phyloP scores from a whole-genome alignment of 2,888 invertebrate genomes.

The Eilema depressum region DNA sequence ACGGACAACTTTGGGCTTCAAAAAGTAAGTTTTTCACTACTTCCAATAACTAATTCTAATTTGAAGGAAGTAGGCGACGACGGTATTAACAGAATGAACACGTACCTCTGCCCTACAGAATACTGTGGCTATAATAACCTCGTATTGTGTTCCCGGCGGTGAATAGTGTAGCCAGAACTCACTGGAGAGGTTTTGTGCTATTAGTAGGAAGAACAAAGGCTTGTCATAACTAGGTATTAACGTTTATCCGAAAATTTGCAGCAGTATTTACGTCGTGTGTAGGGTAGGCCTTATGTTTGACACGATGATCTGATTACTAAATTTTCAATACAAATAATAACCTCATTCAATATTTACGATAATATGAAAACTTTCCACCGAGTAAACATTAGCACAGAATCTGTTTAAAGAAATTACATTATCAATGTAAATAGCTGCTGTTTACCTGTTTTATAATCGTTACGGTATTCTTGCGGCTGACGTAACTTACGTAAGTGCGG shows the following conservation, averaged over 20 bases:
- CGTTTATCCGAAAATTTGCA: too few relatives aligned
- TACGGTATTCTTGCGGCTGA: constrained; percentile 41
- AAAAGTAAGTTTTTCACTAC: constrained; percentile 89
- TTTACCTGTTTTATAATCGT: constrained; percentile 39
- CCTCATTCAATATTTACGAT: neutral
- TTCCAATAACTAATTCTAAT: neutral
- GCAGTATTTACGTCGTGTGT: too few relatives aligned
- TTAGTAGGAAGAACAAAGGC: too few relatives aligned
- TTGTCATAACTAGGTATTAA: too few relatives aligned
- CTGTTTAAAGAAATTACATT: constrained; percentile 22
- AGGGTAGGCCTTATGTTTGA: neutral
- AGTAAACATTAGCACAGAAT: neutral
- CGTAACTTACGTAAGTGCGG: constrained; percentile 51
- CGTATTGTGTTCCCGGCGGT: too few relatives aligned
- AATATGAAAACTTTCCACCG: neutral
- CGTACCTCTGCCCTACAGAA: too few relatives aligned
- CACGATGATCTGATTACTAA: neutral
- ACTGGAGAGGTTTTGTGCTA: too few relatives aligned
- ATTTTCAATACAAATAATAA: neutral
- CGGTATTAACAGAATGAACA: too few relatives aligned
- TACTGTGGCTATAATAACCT: too few relatives aligned
- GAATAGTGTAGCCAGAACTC: too few relatives aligned
- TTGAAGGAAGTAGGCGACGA: too few relatives aligned
- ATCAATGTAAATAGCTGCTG: constrained; percentile 23
- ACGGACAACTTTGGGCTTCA: constrained; percentile 92